These are phyloP conservation scores for Limosa lapponica DNA, from an alignment of 2,797 vertebrate species.

Conservation along the genomic window DNA sequence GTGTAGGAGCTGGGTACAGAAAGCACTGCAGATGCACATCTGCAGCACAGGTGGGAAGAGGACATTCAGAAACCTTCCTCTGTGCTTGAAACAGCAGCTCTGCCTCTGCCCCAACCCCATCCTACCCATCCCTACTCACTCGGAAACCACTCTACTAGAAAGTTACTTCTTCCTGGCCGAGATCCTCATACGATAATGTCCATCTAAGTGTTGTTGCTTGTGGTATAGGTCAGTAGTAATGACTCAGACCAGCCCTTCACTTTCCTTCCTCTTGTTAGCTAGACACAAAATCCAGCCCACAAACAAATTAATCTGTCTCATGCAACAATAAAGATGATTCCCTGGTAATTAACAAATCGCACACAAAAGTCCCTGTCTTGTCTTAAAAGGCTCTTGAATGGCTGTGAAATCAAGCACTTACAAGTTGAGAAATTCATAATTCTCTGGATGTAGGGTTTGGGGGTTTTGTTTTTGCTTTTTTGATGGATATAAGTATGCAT, in stretches of 20 bases:
- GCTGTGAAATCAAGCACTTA: neutral
- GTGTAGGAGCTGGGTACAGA: neutral
- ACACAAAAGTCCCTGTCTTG: neutral
- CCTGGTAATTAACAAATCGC: neutral
- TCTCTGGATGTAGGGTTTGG: neutral
- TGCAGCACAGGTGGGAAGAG: neutral
- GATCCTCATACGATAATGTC: neutral
- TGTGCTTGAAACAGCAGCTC: neutral
- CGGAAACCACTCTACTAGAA: neutral
- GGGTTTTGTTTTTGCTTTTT: neutral
- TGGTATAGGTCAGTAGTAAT: neutral
- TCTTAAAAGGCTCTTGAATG: neutral
- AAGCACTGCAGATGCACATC: accelerated
- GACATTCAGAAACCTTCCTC: neutral
- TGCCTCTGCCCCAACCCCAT: neutral
- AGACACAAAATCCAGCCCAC: neutral
- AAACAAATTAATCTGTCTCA: neutral
- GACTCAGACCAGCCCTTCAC: neutral
- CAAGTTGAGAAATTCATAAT: neutral
- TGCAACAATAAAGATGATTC: neutral
- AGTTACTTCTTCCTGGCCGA: neutral
- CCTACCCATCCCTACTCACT: neutral
- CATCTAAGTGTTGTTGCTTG: neutral
- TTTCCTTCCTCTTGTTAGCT: neutral
- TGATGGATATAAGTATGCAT: neutral